Conservation (phyloP, 92 coral and sea anemone genomes). For the Muricea muricata region DNA sequence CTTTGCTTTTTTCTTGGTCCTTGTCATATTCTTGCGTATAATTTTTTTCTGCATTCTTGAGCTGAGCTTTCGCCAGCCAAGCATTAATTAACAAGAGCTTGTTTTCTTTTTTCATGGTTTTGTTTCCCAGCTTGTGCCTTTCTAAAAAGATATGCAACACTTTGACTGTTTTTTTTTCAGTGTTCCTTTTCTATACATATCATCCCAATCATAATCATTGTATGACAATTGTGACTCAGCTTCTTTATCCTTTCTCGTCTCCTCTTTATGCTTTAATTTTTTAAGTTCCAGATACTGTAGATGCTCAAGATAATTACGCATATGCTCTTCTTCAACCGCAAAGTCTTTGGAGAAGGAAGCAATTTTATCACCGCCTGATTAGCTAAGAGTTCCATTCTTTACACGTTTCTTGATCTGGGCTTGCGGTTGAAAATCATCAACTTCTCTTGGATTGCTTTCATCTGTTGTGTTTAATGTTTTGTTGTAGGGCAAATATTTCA, state of each 20-base stretch:
- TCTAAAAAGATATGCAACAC: conserved; percentile 52
- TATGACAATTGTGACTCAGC: conserved; percentile 54
- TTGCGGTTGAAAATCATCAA: conserved; percentile 40
- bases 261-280: conserved; percentile 51
- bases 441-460: conserved; percentile 17
- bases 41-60: too few species aligned
- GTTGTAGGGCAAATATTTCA: conserved; percentile 17
- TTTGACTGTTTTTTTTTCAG: conserved; percentile 48
- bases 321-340: conserved; percentile 16
- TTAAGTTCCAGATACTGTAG: background rate
- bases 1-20: too few species aligned
- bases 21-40: too few species aligned
- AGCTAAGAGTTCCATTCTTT: conserved; percentile 2
- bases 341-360: conserved; percentile 31
- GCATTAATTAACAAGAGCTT: too few species aligned
- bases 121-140: conserved; percentile 48
- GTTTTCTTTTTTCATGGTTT: conserved; percentile 50
- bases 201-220: conserved; percentile 53
- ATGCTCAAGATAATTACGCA: background rate
- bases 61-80: too few species aligned
- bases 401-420: conserved; percentile 23
- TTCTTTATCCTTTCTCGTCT: conserved; percentile 44
- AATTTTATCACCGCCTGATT: conserved; percentile 11
- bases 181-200: conserved; percentile 47
- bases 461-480: background rate